Evolutionary conservation across 2,113 vertebrate species (phyloP), one percentile per base, ranked within the genome.

Genomic region (Leptobrachium ailaonicum): DNA sequence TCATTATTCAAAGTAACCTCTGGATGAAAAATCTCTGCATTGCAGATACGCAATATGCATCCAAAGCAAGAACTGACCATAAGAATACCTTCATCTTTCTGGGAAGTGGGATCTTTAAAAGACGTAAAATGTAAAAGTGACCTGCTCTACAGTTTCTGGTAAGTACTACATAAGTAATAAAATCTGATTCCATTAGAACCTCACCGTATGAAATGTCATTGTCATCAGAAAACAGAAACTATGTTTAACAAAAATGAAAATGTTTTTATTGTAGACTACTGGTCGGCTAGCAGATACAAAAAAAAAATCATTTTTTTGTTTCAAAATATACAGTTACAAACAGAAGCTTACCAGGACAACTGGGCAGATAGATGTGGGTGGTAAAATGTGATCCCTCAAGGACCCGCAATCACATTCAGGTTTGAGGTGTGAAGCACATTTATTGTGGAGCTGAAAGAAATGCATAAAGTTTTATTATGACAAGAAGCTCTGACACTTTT

Each of bases 381-480:
- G 95, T 86, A 98, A 94, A 88, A 97, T 95, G 91, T 98, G 96
- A 88, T 96, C 95, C 88, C 95, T 97, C 89, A 98, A 85, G 83
- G 92, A 90, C 85, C 96, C 96, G 50, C 95, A 97, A 89, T 98
- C 96, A 90, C 96, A 98, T 87, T 98, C 96, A 1, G 96, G 96
- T 86, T 95, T 98, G 82, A 98, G 90, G 82, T 98, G 96, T 80
- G 97, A 98, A 82, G 96, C 96, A 87, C 97, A 98, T 88, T 98
- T 98, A 89, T 98, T 98, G 90, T 98, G 96, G 79, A 98, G 90
- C 96, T 98, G 85, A 0, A 82, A 64, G 84, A 83, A 68, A 86
- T 77, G 82, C 62, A 82, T 41, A 73, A 82, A 83, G 82, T 54
- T 1, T 8, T 54, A 54, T 54, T 54, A 32, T 32, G 20, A 32